Evolutionary conservation across 2,888 invertebrate species (phyloP).

Genomic region (Masnerella sp.): DNA sequence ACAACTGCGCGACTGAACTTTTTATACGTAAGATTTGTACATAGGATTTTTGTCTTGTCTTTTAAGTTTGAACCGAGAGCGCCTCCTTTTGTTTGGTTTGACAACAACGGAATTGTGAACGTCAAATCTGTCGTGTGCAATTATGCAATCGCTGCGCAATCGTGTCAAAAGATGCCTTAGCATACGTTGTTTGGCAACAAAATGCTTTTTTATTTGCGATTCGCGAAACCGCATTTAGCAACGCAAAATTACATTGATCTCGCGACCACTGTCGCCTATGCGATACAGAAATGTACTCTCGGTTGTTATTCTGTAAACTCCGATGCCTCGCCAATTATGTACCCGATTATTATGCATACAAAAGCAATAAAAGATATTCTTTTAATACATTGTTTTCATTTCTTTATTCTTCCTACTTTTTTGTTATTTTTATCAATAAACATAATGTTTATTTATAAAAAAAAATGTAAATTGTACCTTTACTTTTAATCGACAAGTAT

Average conservation of each 20-base stretch:
- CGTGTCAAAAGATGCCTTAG: constrained; percentile 24
- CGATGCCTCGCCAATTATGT: constrained; percentile 15
- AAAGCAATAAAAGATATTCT: constrained; percentile 27
- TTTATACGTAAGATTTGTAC: not conserved
- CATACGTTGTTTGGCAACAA: constrained; percentile 10
- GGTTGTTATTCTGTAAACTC: constrained; percentile 1
- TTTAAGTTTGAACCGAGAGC: not conserved
- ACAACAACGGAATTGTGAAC: too few relatives aligned
- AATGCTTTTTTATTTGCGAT: constrained; percentile 19
- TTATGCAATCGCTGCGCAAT: constrained; percentile 14
- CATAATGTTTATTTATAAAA: too few relatives aligned
- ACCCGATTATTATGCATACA: not conserved
- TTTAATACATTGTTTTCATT: too few relatives aligned
- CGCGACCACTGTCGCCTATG: constrained; percentile 20
- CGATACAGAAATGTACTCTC: constrained; percentile 9
- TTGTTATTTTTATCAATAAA: too few relatives aligned
- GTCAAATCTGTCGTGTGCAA: constrained; percentile 2
- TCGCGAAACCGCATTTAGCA: constrained; percentile 29
- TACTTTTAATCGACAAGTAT: too few relatives aligned
- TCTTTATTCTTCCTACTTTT: too few relatives aligned
- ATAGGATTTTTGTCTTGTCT: not conserved
- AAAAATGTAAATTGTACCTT: too few relatives aligned
- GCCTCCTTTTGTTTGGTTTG: too few relatives aligned
- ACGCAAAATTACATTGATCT: constrained; percentile 25
- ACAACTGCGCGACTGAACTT: not conserved